Evolutionary conservation across 1,140 invertebrate species (phyloP).

Genomic region (Coenobita brevimanus): DNA sequence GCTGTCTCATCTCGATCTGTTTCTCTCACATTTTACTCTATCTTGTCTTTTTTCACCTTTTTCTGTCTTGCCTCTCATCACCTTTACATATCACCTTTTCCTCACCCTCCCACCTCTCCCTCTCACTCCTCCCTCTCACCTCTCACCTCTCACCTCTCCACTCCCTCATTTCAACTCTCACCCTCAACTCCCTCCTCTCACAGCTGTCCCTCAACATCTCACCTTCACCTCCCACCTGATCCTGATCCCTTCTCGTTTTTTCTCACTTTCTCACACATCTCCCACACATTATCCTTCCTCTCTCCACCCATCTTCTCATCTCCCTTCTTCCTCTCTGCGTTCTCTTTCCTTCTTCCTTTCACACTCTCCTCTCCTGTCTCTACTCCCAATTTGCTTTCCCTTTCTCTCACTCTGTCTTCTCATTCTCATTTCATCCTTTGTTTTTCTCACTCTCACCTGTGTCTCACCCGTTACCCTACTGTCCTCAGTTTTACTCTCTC

Average conservation of each 20-base stretch:
- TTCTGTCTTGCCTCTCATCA: neutral
- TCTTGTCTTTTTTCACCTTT: neutral
- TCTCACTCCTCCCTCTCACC: neutral
- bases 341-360: neutral
- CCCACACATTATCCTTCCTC: neutral
- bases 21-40: neutral
- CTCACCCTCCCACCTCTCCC: neutral
- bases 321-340: neutral
- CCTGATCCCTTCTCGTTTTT: neutral
- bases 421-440: neutral
- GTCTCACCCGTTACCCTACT: neutral
- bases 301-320: neutral
- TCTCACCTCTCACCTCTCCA: neutral
- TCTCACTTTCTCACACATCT: neutral
- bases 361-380: neutral
- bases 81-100: neutral
- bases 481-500: neutral
- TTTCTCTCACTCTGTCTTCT: neutral
- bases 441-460: neutral
- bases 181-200: neutral
- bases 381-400: neutral
- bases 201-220: neutral
- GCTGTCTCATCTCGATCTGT: neutral
- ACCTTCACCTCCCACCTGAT: neutral
- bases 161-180: too few relatives aligned